A percentile compares a stretch with the other conserved stretches of the same genome.
Conservation (phyloP, 2,888 invertebrate genomes). For the Mimas tiliae region DNA sequence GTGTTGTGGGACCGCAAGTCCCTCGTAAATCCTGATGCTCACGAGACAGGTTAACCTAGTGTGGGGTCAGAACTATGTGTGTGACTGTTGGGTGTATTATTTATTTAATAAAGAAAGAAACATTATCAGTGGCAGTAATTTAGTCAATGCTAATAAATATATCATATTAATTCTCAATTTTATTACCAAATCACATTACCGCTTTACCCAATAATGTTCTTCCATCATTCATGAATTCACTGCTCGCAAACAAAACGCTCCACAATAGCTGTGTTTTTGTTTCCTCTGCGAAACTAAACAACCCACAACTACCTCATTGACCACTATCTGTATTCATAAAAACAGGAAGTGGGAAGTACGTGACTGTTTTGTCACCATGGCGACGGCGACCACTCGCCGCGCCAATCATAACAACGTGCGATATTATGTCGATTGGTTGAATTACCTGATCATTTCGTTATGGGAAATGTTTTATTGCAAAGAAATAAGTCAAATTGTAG, state of each 20-base stretch:
- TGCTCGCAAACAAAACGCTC: not conserved
- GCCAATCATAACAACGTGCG: not conserved
- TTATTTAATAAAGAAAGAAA: too few species aligned
- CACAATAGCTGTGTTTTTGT: conserved; percentile 26
- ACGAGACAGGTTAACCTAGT: too few species aligned
- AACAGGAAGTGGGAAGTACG: conserved; percentile 76
- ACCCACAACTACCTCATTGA: conserved; percentile 47
- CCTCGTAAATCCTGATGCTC: too few species aligned
- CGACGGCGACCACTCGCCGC: conserved; percentile 42
- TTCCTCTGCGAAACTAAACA: conserved; percentile 53
- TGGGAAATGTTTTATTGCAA: too few species aligned
- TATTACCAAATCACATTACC: not conserved
- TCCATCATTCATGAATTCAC: not conserved
- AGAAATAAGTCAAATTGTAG: too few species aligned
- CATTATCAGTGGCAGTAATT: too few species aligned
- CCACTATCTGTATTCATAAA: conserved; percentile 57
- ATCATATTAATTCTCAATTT: not conserved
- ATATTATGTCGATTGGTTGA: conserved; percentile 2
- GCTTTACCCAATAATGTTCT: not conserved
- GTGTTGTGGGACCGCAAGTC: too few species aligned
- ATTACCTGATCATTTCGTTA: too few species aligned
- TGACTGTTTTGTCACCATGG: conserved; percentile 64
- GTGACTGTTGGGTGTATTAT: too few species aligned
- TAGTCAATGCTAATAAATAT: too few species aligned
- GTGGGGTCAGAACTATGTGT: too few species aligned